Evolutionary conservation across 2,113 vertebrate species (phyloP).

Genomic region (Trichomycterus rosablanca): DNA sequence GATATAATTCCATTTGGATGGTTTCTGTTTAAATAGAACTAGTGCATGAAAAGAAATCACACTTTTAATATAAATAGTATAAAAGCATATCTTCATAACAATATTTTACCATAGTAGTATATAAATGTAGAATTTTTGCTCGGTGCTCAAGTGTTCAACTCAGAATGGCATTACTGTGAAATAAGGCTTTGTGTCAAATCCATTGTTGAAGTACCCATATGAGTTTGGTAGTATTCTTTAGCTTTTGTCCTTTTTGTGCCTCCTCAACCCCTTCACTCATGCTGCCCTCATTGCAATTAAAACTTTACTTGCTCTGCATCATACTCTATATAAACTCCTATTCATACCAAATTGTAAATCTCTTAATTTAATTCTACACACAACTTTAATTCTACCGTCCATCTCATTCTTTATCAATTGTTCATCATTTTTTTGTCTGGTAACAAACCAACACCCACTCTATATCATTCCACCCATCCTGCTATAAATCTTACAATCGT

Average conservation of each 20-base stretch:
- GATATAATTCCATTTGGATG: no score
- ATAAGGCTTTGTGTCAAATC: background rate
- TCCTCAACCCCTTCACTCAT: conserved; percentile 10
- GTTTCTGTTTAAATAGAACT: background rate
- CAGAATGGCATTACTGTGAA: background rate
- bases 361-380: background rate
- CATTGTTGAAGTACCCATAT: conserved; percentile 2
- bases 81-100: background rate
- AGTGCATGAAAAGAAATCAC: background rate
- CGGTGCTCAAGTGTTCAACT: background rate
- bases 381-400: conserved; percentile 2
- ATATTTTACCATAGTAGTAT: background rate
- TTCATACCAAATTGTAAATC: conserved; percentile 1
- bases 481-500: conserved; percentile 24
- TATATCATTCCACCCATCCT: background rate
- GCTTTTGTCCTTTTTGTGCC: conserved; percentile 27
- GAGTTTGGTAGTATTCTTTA: conserved; percentile 28
- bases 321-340: background rate
- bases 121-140: no score
- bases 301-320: conserved; percentile 3
- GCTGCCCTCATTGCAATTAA: background rate
- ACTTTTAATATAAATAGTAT: background rate
- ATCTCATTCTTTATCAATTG: background rate
- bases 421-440: background rate
- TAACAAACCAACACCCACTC: background rate